Conservation (phyloP, 1,140 invertebrate genomes). For the Euschistus heros region DNA sequence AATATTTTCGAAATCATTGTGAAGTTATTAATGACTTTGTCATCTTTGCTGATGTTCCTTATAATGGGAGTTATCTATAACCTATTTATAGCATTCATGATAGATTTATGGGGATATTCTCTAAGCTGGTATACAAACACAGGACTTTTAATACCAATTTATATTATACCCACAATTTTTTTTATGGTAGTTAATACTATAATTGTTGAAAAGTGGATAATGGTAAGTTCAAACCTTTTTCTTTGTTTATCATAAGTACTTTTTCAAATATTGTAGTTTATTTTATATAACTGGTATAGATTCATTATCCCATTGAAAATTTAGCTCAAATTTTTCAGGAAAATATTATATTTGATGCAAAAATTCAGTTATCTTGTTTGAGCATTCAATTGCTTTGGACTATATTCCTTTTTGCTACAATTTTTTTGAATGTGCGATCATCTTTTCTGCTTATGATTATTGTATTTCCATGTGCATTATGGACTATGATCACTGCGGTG, state of each 20-base stretch:
- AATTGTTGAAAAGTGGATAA: background rate
- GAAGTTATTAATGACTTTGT: background rate
- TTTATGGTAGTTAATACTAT: background rate
- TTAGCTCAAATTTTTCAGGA: too few species aligned
- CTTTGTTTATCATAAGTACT: too few species aligned
- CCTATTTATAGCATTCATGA: background rate
- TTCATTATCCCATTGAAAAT: too few species aligned
- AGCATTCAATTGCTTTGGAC: background rate
- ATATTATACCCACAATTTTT: slow-evolving; percentile 5
- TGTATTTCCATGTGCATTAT: background rate
- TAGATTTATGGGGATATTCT: background rate
- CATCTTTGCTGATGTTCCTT: background rate
- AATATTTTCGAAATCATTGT: background rate
- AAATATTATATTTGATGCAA: too few species aligned
- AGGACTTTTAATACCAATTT: background rate
- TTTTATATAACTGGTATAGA: too few species aligned
- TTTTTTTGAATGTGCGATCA: slow-evolving; percentile 4
- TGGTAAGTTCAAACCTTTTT: background rate
- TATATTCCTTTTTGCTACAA: background rate
- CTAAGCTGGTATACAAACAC: slow-evolving; percentile 7
- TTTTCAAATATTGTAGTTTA: too few species aligned
- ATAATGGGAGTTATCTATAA: background rate
- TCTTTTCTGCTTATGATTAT: background rate
- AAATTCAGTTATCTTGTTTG: background rate
- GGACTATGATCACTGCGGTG: background rate